phyloP scores from a whole-genome alignment of 2,888 invertebrate genomes.

The Arrhopalites spinosus region DNA sequence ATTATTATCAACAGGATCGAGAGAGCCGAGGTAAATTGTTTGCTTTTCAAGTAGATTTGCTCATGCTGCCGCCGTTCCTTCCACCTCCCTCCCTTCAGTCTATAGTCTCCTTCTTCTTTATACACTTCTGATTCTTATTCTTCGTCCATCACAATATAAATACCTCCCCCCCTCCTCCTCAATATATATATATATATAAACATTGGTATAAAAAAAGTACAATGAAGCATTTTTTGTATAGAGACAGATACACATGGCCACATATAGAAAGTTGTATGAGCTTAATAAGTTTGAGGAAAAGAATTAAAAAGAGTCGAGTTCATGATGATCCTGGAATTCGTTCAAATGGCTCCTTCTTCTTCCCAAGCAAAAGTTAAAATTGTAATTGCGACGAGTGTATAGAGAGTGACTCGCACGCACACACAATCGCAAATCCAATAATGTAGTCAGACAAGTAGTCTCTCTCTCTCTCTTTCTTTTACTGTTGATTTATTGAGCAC shows the following conservation, averaged over 20 bases:
- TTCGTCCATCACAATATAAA: constrained; percentile 1
- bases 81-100: neutral
- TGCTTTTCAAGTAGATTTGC: constrained; percentile 17
- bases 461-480: neutral
- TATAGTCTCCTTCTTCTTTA: neutral
- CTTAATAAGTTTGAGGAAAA: too few species aligned
- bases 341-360: neutral
- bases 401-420: neutral
- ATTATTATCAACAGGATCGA: constrained; percentile 34
- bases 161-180: too few species aligned
- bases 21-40: constrained; percentile 17
- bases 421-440: neutral
- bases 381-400: neutral
- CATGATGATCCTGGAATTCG: neutral
- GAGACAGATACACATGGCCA: too few species aligned
- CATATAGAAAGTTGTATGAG: too few species aligned
- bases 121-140: neutral
- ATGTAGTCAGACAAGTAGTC: neutral
- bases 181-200: too few species aligned
- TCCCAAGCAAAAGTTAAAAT: neutral
- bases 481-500: constrained; percentile 1
- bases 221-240: too few species aligned
- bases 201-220: too few species aligned
- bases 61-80: neutral
- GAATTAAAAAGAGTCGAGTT: too few species aligned